Conservation (phyloP, 2,797 vertebrate genomes). For the Cyclopterus lumpus region DNA sequence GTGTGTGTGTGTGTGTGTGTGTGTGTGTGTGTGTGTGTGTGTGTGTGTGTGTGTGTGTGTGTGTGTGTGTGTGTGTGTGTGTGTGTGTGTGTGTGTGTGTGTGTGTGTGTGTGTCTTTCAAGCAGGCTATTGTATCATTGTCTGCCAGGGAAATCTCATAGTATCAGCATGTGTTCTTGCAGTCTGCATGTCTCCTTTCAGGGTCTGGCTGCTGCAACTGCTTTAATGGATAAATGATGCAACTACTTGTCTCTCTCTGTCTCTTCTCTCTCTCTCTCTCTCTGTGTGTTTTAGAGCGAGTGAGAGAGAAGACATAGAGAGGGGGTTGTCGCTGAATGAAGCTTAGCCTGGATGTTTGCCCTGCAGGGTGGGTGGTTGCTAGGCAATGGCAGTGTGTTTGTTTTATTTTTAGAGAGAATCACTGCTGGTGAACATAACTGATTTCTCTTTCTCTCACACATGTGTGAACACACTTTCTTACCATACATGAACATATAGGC, state of each 20-base stretch:
- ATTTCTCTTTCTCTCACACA: slow-evolving; percentile 58
- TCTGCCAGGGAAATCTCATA: slow-evolving; percentile 35
- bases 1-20: background rate
- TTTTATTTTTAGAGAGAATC: slow-evolving; percentile 86
- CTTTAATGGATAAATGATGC: slow-evolving; percentile 80
- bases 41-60: background rate
- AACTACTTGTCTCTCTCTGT: slow-evolving; percentile 66
- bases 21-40: background rate
- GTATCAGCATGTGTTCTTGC: slow-evolving; percentile 52
- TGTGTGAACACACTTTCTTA: slow-evolving; percentile 14
- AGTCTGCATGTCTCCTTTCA: slow-evolving; percentile 71
- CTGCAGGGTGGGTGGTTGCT: slow-evolving; percentile 81
- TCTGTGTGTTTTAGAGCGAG: slow-evolving; percentile 30
- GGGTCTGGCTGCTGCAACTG: slow-evolving; percentile 67
- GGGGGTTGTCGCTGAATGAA: slow-evolving; percentile 80
- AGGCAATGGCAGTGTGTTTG: slow-evolving; percentile 80
- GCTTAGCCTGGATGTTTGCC: slow-evolving; percentile 81
- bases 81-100: background rate
- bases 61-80: background rate
- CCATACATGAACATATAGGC: slow-evolving; percentile 31
- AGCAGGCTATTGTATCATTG: slow-evolving; percentile 22
- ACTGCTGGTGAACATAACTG: slow-evolving; percentile 72
- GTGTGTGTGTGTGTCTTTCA: background rate
- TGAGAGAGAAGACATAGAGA: slow-evolving; percentile 47
- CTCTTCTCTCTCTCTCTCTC: too few species aligned